Evolutionary conservation across 2,113 vertebrate genomes (phyloP).

Genomic region (Semicossyphus pulcher): DNA sequence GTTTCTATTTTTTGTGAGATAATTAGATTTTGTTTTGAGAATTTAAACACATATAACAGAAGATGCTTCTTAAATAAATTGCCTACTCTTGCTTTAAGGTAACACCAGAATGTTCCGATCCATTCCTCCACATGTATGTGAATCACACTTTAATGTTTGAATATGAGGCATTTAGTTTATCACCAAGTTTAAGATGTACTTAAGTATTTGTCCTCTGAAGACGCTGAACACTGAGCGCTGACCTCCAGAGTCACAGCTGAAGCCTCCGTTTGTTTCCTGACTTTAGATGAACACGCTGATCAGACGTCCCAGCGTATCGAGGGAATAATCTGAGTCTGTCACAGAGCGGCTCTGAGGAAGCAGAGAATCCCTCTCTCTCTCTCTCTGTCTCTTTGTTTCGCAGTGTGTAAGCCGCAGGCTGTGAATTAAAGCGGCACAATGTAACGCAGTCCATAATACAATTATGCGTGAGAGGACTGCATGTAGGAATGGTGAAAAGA

Average conservation of each 20-base stretch:
- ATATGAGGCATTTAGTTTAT: not conserved
- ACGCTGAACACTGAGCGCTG: not conserved
- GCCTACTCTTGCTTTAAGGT: no score
- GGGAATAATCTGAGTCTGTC: slow-evolving; percentile 35
- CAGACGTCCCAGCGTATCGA: slow-evolving; percentile 32
- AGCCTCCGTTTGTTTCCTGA: not conserved
- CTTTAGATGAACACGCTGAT: not conserved
- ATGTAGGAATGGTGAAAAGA: slow-evolving; percentile 62
- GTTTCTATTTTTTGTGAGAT: no score
- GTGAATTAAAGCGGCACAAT: slow-evolving; percentile 70
- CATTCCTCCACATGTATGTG: no score
- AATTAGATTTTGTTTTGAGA: no score
- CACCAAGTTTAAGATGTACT: no score
- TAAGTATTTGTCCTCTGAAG: not conserved
- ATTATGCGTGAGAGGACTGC: slow-evolving; percentile 64
- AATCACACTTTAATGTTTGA: no score
- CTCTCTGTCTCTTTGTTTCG: slow-evolving; percentile 58
- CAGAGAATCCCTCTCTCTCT: slow-evolving; percentile 37
- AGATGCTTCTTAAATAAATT: not conserved
- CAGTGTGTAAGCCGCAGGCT: slow-evolving; percentile 60
- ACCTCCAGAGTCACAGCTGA: not conserved
- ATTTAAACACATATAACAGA: no score
- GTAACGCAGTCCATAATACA: slow-evolving; percentile 66
- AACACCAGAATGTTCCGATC: no score
- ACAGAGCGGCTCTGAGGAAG: slow-evolving; percentile 25